Evolutionary conservation across 2,797 vertebrate species (phyloP), one percentile per base, ranked within the genome.

Genomic region (Amniataba percoides): DNA sequence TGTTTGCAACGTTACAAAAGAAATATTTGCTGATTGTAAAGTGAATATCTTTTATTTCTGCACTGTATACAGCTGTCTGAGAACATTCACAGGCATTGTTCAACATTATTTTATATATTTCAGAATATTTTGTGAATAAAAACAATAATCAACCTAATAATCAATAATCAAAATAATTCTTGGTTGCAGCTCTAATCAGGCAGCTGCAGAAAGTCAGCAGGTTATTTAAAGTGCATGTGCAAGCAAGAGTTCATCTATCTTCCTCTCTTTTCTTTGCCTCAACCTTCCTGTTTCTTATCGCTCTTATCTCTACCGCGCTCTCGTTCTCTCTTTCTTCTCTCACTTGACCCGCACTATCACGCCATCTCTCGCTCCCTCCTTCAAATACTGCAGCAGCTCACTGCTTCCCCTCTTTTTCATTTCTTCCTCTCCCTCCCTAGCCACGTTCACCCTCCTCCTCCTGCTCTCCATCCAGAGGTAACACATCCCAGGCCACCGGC

Each of bases 401-500:
- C 60, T 60, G 39, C 53, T 52, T 69, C 74, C n/a, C n/a, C 70
- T 66, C 77, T 57, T 68, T 70, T 23, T 73, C 31, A 70, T 80
- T 72, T 59, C 68, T 36, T 56, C 45, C 64, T n/a, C 66, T 62
- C 51, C 69, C n/a, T n/a, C 55, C 2, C 31, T n/a, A n/a, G n/a
- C n/a, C n/a, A n/a, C n/a, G n/a, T 19, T 10, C 42, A 13, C 21
- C 55, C 52, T 51, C 72, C 71, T n/a, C 23, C 71, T n/a, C 23
- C 60, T 55, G 7, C 72, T 74, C 80, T 79, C 76, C 55, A 58
- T 83, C 72, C 86, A 80, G 87, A 90, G 89, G 89, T 88, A 93
- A 95, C 88, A 84, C 88, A 92, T 91, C 90, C 92, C 91, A 94
- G 92, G 86, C 92, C 88, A 91, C 91, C 85, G 83, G 88, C 88